Conservation (phyloP, 2,113 vertebrate genomes). For the Nibea albiflora region DNA sequence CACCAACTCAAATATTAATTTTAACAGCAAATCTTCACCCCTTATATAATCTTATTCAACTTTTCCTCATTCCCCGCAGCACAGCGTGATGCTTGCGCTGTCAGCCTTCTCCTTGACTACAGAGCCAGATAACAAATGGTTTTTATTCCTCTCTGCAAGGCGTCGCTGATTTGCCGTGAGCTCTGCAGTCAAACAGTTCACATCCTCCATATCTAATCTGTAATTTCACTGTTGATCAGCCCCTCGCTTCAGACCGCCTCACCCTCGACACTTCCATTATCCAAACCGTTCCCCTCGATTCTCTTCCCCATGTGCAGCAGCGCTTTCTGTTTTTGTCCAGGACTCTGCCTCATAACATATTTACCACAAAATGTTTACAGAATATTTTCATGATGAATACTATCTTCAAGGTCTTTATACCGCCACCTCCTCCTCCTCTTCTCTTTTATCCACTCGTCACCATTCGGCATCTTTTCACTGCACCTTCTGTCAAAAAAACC, state of each 20-base stretch:
- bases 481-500: constrained; percentile 27
- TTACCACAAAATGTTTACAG: constrained; percentile 30
- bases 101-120: background rate
- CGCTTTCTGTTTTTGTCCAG: background rate
- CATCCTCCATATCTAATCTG: background rate
- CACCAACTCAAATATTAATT: background rate
- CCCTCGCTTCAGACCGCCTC: background rate
- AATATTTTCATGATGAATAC: constrained; percentile 24
- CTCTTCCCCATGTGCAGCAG: background rate
- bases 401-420: constrained; percentile 48
- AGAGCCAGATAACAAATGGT: constrained; percentile 5
- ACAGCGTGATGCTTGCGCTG: background rate
- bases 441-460: constrained; percentile 6
- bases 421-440: background rate
- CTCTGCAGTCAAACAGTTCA: background rate
- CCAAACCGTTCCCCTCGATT: background rate
- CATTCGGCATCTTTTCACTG: constrained; percentile 7
- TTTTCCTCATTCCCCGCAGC: background rate
- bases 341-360: background rate
- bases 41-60: background rate
- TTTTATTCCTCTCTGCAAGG: background rate
- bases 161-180: background rate
- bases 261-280: background rate
- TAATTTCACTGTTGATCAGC: background rate
- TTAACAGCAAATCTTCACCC: constrained; percentile 10